A percentile compares a stretch with the other conserved stretches of the same genome.
These are phyloP conservation scores for Leguminivora glycinivorella DNA, from an alignment of 1,140 invertebrate genomes.

Conservation along the genomic window DNA sequence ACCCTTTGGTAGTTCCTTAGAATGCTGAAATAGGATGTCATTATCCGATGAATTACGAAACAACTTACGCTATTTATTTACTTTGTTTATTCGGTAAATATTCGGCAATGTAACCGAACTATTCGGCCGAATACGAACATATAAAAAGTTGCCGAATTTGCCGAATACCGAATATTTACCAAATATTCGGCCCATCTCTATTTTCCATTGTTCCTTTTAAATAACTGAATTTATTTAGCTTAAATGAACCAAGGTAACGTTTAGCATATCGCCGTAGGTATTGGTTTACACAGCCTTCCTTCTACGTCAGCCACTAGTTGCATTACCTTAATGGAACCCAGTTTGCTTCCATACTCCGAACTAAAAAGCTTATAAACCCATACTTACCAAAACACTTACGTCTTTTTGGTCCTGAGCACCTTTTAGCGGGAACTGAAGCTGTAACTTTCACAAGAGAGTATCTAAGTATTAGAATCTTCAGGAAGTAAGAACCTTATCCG, in stretches of 20 bases:
- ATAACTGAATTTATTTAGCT: too few species aligned
- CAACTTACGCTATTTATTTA: too few species aligned
- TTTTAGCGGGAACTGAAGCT: not conserved
- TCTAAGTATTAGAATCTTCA: not conserved
- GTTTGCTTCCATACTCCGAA: not conserved
- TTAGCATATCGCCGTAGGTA: not conserved
- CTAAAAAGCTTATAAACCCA: not conserved
- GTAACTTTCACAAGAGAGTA: not conserved
- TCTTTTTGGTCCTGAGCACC: not conserved
- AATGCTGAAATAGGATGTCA: too few species aligned
- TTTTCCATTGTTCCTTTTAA: too few species aligned
- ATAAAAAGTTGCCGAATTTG: too few species aligned
- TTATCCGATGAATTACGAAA: too few species aligned
- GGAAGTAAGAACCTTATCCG: not conserved
- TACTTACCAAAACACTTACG: not conserved
- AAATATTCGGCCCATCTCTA: too few species aligned
- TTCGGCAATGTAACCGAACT: too few species aligned
- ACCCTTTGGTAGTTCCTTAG: too few species aligned
- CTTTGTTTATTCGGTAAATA: too few species aligned
- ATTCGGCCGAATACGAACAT: too few species aligned
- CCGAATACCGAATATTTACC: too few species aligned
- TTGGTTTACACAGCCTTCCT: not conserved
- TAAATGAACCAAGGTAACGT: not conserved
- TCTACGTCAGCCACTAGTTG: conserved; percentile 11
- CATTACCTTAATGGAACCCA: conserved; percentile 21